A percentile compares a stretch with the other conserved stretches of the same genome.
These are phyloP conservation scores for Oreonectes daqikongensis DNA, from an alignment of 2,797 vertebrate species.

Conservation along the genomic window DNA sequence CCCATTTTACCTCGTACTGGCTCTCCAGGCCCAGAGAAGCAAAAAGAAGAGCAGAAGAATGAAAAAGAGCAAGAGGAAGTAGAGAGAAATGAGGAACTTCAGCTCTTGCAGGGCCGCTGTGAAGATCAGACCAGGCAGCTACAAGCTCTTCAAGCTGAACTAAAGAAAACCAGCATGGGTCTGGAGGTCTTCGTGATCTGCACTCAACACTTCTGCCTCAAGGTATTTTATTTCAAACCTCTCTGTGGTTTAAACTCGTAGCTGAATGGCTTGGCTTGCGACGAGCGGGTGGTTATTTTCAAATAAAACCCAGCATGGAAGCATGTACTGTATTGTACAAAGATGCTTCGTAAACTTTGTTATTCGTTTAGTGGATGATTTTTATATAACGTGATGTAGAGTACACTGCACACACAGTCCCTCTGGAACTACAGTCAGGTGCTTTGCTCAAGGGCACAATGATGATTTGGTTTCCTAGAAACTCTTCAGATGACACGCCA, in stretches of 20 bases:
- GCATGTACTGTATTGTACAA: too few species aligned
- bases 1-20: conserved; percentile 29
- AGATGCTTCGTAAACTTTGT: not conserved
- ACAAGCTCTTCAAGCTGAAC: conserved; percentile 76
- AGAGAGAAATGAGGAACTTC: conserved; percentile 71
- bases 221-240: conserved; percentile 19
- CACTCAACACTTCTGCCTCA: conserved; percentile 86
- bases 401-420: not conserved
- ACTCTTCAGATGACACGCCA: not conserved
- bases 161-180: conserved; percentile 79
- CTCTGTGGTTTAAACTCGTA: not conserved
- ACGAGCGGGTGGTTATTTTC: too few species aligned
- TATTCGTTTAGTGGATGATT: not conserved
- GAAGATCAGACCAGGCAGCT: conserved; percentile 85
- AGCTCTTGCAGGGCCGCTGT: conserved; percentile 83
- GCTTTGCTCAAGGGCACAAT: conserved; percentile 3
- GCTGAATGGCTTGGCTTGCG: not conserved
- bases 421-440: not conserved
- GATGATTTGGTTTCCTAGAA: not conserved
- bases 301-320: too few species aligned
- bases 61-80: conserved; percentile 69
- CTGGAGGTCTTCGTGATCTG: conserved; percentile 89
- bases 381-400: not conserved
- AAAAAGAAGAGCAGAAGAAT: conserved; percentile 64
- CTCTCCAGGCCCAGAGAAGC: conserved; percentile 48